These are phyloP conservation scores for Cephalotes varians DNA, from an alignment of 2,888 invertebrate species.

Conservation along the genomic window DNA sequence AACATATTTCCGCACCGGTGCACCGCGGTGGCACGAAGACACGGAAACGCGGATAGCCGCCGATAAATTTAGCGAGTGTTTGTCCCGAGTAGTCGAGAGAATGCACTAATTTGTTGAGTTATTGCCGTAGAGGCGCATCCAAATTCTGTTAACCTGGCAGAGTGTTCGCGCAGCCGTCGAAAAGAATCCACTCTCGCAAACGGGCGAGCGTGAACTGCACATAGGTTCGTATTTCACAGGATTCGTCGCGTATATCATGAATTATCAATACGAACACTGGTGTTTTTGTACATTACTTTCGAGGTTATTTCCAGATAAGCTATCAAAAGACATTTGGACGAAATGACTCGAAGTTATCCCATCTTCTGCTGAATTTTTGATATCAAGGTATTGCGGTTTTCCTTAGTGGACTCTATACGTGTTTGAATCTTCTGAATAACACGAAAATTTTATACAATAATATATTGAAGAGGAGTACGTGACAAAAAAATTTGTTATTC, in stretches of 20 bases:
- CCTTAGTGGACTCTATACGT: not conserved
- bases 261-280: not conserved
- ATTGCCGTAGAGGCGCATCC: not conserved
- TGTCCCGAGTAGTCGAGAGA: not conserved
- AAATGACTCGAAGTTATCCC: not conserved
- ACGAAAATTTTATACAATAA: not conserved
- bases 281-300: not conserved
- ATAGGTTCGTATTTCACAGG: not conserved
- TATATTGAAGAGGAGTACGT: not conserved
- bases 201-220: not conserved
- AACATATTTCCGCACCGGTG: not conserved
- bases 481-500: not conserved
- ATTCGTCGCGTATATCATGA: not conserved
- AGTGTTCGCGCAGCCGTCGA: not conserved
- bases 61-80: constrained; percentile 25
- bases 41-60: not conserved
- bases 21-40: not conserved
- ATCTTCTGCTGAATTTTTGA: constrained; percentile 9
- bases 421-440: not conserved
- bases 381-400: not conserved
- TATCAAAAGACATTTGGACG: not conserved
- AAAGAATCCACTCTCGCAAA: not conserved
- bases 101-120: constrained; percentile 30
- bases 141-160: constrained; percentile 14
- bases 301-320: not conserved